A percentile compares a stretch with the other conserved stretches of the same genome.
Evolutionary conservation across 2,113 vertebrate genomes (phyloP).

Genomic region (Datnioides undecimradiatus): DNA sequence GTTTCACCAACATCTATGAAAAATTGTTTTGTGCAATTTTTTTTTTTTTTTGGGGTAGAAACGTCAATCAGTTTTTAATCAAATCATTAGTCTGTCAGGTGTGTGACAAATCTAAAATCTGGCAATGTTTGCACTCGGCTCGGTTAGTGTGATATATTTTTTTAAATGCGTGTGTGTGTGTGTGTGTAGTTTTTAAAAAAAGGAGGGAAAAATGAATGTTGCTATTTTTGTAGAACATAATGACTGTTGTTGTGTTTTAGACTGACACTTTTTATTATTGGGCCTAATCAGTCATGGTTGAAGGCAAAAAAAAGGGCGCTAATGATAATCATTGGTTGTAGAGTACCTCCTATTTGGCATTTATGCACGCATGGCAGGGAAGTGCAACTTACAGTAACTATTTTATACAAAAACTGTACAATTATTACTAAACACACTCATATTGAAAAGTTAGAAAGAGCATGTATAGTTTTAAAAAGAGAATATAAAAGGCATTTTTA

Average conservation of each 20-base stretch:
- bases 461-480: slow-evolving; percentile 70
- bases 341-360: slow-evolving; percentile 71
- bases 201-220: slow-evolving; percentile 68
- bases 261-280: slow-evolving; percentile 61
- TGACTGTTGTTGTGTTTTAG: slow-evolving; percentile 68
- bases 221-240: slow-evolving; percentile 83
- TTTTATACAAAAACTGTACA: slow-evolving; percentile 74
- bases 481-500: slow-evolving; percentile 45
- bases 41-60: too few species aligned
- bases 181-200: slow-evolving; percentile 69
- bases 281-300: slow-evolving; percentile 57
- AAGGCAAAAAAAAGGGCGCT: slow-evolving; percentile 57
- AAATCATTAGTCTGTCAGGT: slow-evolving; percentile 87
- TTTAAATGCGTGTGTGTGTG: slow-evolving; percentile 61
- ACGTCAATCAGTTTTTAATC: slow-evolving; percentile 70
- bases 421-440: slow-evolving; percentile 63
- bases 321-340: slow-evolving; percentile 76
- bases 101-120: slow-evolving; percentile 84
- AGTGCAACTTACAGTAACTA: slow-evolving; percentile 69
- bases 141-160: slow-evolving; percentile 84
- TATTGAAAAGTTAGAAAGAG: slow-evolving; percentile 53
- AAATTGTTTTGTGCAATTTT: slow-evolving; percentile 67
- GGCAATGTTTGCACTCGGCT: slow-evolving; percentile 94
- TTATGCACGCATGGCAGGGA: slow-evolving; percentile 69
- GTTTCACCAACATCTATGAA: slow-evolving; percentile 51